Conservation (phyloP, 30 jellyfish, hydroid and myxozoan genomes). For the Phacellophora camtschatica region DNA sequence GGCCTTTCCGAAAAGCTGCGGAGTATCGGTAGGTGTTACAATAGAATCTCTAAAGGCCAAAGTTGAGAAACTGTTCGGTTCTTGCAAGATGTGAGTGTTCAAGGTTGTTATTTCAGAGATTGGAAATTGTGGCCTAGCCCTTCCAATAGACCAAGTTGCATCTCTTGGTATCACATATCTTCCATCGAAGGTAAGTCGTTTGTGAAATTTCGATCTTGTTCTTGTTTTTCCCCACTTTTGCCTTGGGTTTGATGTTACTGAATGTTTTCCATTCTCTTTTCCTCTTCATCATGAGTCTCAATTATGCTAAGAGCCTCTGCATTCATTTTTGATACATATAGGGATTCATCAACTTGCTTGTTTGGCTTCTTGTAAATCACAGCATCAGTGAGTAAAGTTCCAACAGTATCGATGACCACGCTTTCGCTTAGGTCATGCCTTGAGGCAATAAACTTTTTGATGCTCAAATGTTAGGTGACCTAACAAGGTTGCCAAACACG, state of each 20-base stretch:
- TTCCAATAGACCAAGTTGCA: background rate
- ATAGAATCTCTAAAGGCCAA: background rate
- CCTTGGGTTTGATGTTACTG: background rate
- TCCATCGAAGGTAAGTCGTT: background rate
- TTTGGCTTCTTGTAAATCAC: slow-evolving; percentile 3
- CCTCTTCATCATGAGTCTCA: background rate
- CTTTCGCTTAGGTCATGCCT: slow-evolving; percentile 49
- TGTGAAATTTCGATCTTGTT: background rate
- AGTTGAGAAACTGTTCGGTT: background rate
- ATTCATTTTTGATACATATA: background rate
- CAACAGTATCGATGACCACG: slow-evolving; percentile 14
- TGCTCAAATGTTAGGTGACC: too few relatives aligned
- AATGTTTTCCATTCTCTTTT: background rate
- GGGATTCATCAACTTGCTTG: slow-evolving; percentile 1
- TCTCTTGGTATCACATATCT: background rate
- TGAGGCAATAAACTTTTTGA: too few relatives aligned
- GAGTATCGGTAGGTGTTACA: background rate
- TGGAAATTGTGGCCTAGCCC: background rate
- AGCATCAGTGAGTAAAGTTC: slow-evolving; percentile 1
- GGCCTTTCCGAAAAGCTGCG: slow-evolving; percentile 4
- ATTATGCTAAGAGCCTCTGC: background rate
- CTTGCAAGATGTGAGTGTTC: background rate
- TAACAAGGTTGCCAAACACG: too few relatives aligned
- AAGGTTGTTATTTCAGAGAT: background rate
- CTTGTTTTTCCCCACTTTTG: background rate